Conservation (phyloP, 1,140 invertebrate genomes). For the Lutraria rhynchaena region DNA sequence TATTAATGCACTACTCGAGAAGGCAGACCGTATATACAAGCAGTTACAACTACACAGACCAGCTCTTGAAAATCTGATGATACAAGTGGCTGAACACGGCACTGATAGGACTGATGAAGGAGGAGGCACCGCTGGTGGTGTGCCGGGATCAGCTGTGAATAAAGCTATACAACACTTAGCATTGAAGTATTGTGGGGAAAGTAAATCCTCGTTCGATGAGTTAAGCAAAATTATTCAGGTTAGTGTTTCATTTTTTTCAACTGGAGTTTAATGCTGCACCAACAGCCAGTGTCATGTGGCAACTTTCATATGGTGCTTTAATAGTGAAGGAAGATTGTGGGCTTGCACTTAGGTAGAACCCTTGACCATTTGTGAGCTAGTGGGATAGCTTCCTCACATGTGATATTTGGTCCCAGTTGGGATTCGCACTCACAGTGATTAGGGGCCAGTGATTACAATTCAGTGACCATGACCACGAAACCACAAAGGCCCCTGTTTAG, state of each 20-base stretch:
- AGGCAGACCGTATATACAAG: conserved; percentile 96
- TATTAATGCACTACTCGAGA: conserved; percentile 95
- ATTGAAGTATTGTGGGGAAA: conserved; percentile 97
- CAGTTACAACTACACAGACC: conserved; percentile 92
- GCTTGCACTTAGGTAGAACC: too few species aligned
- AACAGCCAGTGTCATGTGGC: too few species aligned
- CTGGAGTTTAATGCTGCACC: too few species aligned
- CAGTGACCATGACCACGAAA: too few species aligned
- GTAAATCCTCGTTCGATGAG: conserved; percentile 97
- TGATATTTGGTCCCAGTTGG: too few species aligned
- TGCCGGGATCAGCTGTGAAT: conserved; percentile 82
- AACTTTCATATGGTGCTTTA: too few species aligned
- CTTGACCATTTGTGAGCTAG: too few species aligned
- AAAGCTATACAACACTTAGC: conserved; percentile 86
- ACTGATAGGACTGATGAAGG: conserved; percentile 68
- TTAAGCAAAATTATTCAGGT: conserved; percentile 95
- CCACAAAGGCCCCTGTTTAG: too few species aligned
- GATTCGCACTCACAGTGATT: too few species aligned
- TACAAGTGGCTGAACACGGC: conserved; percentile 80
- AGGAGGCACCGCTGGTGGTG: conserved; percentile 37
- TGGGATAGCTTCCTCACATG: too few species aligned
- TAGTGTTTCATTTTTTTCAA: background rate
- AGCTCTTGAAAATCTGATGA: conserved; percentile 90
- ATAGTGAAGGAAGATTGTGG: too few species aligned
- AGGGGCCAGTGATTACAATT: too few species aligned